Evolutionary conservation across 2,797 vertebrate genomes (phyloP), one percentile per base, ranked within the genome.

Genomic region (Acipenser oxyrinchus): DNA sequence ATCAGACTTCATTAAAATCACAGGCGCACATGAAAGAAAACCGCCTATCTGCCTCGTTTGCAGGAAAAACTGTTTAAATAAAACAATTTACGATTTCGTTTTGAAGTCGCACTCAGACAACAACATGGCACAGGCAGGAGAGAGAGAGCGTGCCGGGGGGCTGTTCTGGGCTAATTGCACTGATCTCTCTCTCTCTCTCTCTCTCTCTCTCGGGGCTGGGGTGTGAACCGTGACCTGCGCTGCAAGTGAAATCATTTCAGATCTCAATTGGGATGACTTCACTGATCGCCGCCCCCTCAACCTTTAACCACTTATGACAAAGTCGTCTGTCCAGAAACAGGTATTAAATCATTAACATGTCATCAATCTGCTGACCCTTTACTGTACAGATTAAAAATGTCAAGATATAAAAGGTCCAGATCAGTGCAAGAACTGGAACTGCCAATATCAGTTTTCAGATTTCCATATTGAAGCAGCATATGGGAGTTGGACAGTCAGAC

Each of bases 11-110:
- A 81, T 87, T 87, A 18, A 18, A 86, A 90, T 89, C 87, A 89
- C 84, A 86, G 85, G 86, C 87, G 85, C 87, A 87, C 82, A 87
- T 86, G 85, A 88, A 86, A 87, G 82, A 77, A 61, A 74, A 69
- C 48, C 23, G 23, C 2, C 23, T 3, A 37, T 37, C 23, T 37
- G 62, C 51, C 10, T 13, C 11, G 12, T 58, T 58, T 58, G 55
- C 13, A 58, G 10, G 23, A 58, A 58, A 10, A 58, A 58, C 11
- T 6, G 2, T 58, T 58, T 6, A 58, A n/a, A 58, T 11, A 7
- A n/a, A 6, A 11, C 6, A 6, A 58, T 12, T 58, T 58, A 11
- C 12, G 11, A 58, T 58, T 58, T 58, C 8, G 13, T 58, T 58
- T 58, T 7, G 55, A 58, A 58, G 55, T 58, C 55, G 9, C 55